phyloP scores from a whole-genome alignment of 1,140 invertebrate species.

The Trinorchestia longiramus region DNA sequence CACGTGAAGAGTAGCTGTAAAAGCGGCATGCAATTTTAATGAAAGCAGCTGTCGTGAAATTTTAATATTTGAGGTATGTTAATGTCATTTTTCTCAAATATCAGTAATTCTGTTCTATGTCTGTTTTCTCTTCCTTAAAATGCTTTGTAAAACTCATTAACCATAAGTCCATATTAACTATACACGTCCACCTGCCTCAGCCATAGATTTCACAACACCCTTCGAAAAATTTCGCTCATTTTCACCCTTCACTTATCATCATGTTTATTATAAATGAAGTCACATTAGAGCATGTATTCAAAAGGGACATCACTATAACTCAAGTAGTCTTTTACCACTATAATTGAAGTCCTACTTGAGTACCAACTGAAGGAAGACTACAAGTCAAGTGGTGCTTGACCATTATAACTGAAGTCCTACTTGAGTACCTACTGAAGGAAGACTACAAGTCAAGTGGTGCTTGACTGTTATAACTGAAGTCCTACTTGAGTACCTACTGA shows the following conservation, averaged over 20 bases:
- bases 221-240: not conserved
- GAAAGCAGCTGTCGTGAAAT: not conserved
- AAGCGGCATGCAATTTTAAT: not conserved
- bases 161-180: not conserved
- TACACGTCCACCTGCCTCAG: not conserved
- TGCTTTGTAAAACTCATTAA: not conserved
- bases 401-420: not conserved
- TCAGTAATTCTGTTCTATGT: not conserved
- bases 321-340: not conserved
- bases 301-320: not conserved
- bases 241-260: too few species aligned
- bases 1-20: not conserved
- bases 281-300: too few species aligned
- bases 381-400: too few species aligned
- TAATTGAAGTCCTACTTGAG: not conserved
- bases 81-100: not conserved
- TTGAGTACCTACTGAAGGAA: not conserved
- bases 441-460: too few species aligned
- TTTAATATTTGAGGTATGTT: not conserved
- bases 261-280: too few species aligned
- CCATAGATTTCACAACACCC: not conserved
- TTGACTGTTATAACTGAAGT: too few species aligned
- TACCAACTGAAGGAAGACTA: not conserved
- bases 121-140: not conserved
- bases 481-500: too few species aligned